Base-by-base conservation (phyloP, 2,888 invertebrate genomes). In the Chouioia cunea region DNA sequence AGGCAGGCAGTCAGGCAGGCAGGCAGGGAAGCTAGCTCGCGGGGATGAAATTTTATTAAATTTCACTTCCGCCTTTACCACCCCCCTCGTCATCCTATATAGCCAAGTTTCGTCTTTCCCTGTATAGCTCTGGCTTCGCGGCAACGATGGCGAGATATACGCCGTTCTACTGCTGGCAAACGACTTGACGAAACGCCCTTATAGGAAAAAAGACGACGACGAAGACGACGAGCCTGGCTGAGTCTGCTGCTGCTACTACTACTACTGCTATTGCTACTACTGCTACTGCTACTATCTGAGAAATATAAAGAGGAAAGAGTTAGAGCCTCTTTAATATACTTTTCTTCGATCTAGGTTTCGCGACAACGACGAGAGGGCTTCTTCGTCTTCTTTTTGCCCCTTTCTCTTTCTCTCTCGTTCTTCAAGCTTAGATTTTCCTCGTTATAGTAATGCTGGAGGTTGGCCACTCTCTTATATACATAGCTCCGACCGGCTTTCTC, bases 1-100 rank as follows among this genome's bases (percentile, higher is more conserved):
- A 54, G 16, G 16, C 14, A 48, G 10, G 68, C 12, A 47, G 46
- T 46, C 27, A 64, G 48, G n/a, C n/a, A 36, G 36, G 10, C 15
- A 64, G 16, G 15, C 50, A 48, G 10, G 43, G 4, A 27, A 46
- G 47, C 63, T 43, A 22, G 16, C 47, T 48, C 76, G 77, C 70
- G 73, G 74, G 78, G 79, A 80, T 82, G 80, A 82, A 83, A 82
- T 82, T 83, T 83, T 82, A 82, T 83, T 83, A 83, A 83, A 83
- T 83, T 83, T 82, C 79, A 79, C 77, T 78, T 76, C 76, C 77
- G 76, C 76, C 75, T 76, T 75, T 27, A 16, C 43, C 54, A 46
- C 44, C 10, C 44, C 15, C 4, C 18, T 10, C 27, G 23, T 46
- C 62, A 58, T 47, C 56, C 46, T 65, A 50, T 50, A 50, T 50